Percentiles rank a stretch among this genome's conserved stretches.
phyloP scores from a whole-genome alignment of 2,797 vertebrate genomes.

The Iguana delicatissima region DNA sequence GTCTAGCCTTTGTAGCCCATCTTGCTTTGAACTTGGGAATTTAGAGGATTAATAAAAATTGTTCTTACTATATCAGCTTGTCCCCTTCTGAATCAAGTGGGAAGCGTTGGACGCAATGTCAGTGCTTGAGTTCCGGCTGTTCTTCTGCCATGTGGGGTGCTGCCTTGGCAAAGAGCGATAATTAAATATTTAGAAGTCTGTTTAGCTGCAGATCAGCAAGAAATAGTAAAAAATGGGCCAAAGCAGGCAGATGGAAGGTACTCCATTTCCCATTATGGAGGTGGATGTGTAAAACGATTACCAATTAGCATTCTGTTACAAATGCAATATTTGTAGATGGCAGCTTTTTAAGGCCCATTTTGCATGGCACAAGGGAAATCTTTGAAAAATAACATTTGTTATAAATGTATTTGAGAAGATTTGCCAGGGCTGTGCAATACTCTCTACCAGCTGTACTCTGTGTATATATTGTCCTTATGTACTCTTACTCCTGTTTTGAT shows the following conservation, averaged over 20 bases:
- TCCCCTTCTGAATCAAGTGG: background rate
- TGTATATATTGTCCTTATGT: background rate
- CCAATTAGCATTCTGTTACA: background rate
- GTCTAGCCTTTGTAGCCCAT: background rate
- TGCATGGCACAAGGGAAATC: background rate
- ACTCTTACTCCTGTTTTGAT: background rate
- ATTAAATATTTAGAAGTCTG: slow-evolving; percentile 28
- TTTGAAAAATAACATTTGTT: slow-evolving; percentile 13
- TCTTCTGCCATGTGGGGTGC: too few species aligned
- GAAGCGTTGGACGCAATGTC: background rate
- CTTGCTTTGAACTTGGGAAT: background rate
- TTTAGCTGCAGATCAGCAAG: slow-evolving; percentile 3
- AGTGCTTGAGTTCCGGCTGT: background rate
- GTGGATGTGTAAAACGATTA: background rate
- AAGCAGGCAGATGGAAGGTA: slow-evolving; percentile 14
- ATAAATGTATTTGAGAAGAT: background rate
- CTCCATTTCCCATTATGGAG: background rate
- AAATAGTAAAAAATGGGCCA: slow-evolving; percentile 23
- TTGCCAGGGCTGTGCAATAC: background rate
- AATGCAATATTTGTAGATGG: slow-evolving; percentile 1
- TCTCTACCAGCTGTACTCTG: background rate
- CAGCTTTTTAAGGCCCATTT: background rate
- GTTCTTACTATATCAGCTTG: background rate
- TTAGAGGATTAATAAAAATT: background rate
- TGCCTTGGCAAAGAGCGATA: background rate